Percentiles rank a stretch among this genome's conserved stretches.
Evolutionary conservation across 2,113 vertebrate genomes (phyloP).

Genomic region (Turnix velox): DNA sequence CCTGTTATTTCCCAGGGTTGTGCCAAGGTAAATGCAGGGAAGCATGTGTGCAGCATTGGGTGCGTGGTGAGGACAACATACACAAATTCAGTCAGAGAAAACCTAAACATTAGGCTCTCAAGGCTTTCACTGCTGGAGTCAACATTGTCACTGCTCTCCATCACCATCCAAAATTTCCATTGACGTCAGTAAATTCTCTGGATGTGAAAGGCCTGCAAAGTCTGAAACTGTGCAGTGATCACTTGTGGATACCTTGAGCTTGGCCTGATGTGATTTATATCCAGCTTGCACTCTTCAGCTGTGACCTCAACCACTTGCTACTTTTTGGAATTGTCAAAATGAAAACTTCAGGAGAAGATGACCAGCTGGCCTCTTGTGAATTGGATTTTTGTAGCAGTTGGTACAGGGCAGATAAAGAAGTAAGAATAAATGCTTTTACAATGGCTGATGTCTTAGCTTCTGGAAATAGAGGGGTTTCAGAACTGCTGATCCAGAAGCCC

Average conservation of each 20-base stretch:
- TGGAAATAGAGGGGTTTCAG: not conserved
- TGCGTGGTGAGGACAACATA: not conserved
- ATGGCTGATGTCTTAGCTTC: not conserved
- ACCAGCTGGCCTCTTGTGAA: not conserved
- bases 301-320: not conserved
- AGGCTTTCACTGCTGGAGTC: slow-evolving; percentile 29
- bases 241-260: not conserved
- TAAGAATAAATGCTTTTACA: not conserved
- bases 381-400: not conserved
- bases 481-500: not conserved
- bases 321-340: not conserved
- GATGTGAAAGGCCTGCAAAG: not conserved
- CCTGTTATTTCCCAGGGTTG: not conserved
- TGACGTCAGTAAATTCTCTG: slow-evolving; percentile 52
- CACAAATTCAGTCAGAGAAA: slow-evolving; percentile 47
- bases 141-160: slow-evolving; percentile 23
- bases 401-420: not conserved
- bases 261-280: slow-evolving; percentile 10
- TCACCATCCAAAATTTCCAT: slow-evolving; percentile 56
- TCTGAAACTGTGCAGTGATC: slow-evolving; percentile 23
- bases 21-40: not conserved
- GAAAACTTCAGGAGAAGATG: not conserved
- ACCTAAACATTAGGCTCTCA: slow-evolving; percentile 45
- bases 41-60: not conserved
- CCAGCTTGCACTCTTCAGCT: not conserved